Evolutionary conservation across 2,113 vertebrate species (phyloP), one percentile per base, ranked within the genome.

Genomic region (Tupaia chinensis): DNA sequence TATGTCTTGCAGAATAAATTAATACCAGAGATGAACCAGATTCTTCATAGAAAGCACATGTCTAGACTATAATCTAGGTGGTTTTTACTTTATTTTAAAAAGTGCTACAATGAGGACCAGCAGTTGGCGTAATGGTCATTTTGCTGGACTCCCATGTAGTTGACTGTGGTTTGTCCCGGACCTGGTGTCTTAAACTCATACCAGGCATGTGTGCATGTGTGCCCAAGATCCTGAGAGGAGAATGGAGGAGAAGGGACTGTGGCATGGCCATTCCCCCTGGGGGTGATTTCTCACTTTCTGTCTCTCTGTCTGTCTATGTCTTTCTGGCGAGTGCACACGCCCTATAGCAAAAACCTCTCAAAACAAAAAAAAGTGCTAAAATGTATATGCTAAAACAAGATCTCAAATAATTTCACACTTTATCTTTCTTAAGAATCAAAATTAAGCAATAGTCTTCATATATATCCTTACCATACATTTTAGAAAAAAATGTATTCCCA

Each of bases 351-450:
- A 44, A 44, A 44, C 44, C 4, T 44, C 44, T 44, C 44, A 44
- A 44, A 44, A 44, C 32, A 44, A 44, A 44, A 63, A 90, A 96
- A 84, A 56, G 8, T 56, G 1, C 68, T 79, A 13, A 44, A 20
- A 84, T 54, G 15, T 65, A 27, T 25, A 54, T 65, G 60, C 8
- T 69, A 29, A 61, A 66, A 44, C 15, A 95, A 96, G 76, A 87
- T 63, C 44, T 84, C 65, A 90, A n/a, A 32, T 34, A 91, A 87
- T 8, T 1, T 54, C 20, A 66, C 12, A 90, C 11, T 65, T 60
- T 34, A 14, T 68, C 69, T 56, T 93, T 89, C 66, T 93, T 92
- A 80, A 95, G 89, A 92, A 76, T 74, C 20, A 68, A 60, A 76
- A 82, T 61, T 78, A 80, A 68, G 58, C 19, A 56, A 74, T 68